These are phyloP conservation scores for Sinocyclocheilus grahami DNA, from an alignment of 2,113 vertebrate genomes.

Conservation along the genomic window DNA sequence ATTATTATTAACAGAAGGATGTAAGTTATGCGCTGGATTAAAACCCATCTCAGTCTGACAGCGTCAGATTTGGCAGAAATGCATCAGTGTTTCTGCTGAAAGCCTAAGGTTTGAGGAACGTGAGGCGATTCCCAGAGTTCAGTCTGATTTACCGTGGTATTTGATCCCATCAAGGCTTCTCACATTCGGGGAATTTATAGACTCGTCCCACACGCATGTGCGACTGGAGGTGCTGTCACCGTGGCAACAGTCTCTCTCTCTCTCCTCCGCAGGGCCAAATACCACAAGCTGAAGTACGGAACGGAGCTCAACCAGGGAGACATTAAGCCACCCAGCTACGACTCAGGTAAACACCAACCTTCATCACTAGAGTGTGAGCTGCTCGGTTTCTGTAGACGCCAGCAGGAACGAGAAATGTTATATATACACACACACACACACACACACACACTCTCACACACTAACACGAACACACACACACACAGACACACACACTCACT, in stretches of 20 bases:
- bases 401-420: too few species aligned
- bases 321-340: slow-evolving; percentile 96
- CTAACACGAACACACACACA: too few species aligned
- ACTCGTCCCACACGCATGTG: slow-evolving; percentile 21
- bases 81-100: too few species aligned
- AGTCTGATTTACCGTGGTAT: background rate
- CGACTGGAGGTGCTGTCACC: slow-evolving; percentile 33
- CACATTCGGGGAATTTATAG: slow-evolving; percentile 42
- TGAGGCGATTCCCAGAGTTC: background rate
- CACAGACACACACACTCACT: too few species aligned
- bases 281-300: slow-evolving; percentile 98
- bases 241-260: slow-evolving; percentile 34
- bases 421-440: too few species aligned
- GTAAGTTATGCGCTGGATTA: background rate
- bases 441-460: too few species aligned
- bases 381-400: too few species aligned
- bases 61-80: background rate
- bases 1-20: background rate
- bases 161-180: background rate
- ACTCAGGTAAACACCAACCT: slow-evolving; percentile 86
- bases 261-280: slow-evolving; percentile 86
- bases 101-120: background rate
- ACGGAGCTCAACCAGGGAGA: slow-evolving; percentile 98
- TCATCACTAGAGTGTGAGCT: too few species aligned
- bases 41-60: background rate